Evolutionary conservation across 1,140 invertebrate species (phyloP).

Genomic region (Lepidurus couesii): DNA sequence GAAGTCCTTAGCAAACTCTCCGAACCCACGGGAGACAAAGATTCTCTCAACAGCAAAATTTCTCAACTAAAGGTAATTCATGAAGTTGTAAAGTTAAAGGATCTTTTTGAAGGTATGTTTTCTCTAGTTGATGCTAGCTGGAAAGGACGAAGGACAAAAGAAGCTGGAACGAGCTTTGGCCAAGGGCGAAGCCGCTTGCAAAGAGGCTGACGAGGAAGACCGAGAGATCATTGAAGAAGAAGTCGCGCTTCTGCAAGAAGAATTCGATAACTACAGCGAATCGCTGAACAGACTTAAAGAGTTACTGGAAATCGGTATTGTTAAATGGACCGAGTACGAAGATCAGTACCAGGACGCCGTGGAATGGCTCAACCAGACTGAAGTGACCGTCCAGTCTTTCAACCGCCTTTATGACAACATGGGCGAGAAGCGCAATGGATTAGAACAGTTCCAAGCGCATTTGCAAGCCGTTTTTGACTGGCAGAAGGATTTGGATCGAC

Average conservation of each 20-base stretch:
- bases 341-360: slow-evolving; percentile 83
- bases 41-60: slow-evolving; percentile 74
- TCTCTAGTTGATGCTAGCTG: slow-evolving; percentile 55
- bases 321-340: slow-evolving; percentile 93
- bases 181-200: slow-evolving; percentile 73
- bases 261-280: slow-evolving; percentile 52
- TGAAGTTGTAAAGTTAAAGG: background rate
- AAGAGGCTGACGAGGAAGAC: slow-evolving; percentile 74
- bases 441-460: slow-evolving; percentile 84
- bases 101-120: slow-evolving; percentile 33
- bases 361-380: slow-evolving; percentile 81
- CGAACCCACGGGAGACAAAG: slow-evolving; percentile 88
- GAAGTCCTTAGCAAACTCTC: slow-evolving; percentile 88
- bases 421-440: slow-evolving; percentile 78
- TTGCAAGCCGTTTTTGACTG: slow-evolving; percentile 87
- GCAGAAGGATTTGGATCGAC: slow-evolving; percentile 81
- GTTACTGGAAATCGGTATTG: slow-evolving; percentile 75
- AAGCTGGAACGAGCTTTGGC: slow-evolving; percentile 75
- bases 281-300: slow-evolving; percentile 70
- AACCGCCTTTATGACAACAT: slow-evolving; percentile 83
- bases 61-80: slow-evolving; percentile 62
- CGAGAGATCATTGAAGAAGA: slow-evolving; percentile 86
- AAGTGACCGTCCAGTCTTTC: slow-evolving; percentile 77
- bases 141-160: slow-evolving; percentile 67
- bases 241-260: slow-evolving; percentile 75